phyloP scores from a whole-genome alignment of 2,113 vertebrate species.

The Oreochromis aureus region DNA sequence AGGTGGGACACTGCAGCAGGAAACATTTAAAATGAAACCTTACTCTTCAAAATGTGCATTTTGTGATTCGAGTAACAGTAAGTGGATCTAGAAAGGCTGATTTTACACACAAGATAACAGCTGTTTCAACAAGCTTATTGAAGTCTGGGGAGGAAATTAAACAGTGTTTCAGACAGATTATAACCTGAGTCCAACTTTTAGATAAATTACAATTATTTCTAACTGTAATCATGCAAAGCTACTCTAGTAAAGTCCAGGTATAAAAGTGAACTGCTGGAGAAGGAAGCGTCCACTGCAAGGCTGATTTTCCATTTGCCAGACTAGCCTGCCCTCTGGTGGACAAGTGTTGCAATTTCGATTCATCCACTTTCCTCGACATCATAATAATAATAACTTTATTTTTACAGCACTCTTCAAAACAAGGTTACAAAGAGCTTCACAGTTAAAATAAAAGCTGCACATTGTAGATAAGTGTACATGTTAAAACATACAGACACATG shows the following conservation, averaged over 20 bases:
- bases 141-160: neutral
- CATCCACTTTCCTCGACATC: neutral
- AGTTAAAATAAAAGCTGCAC: neutral
- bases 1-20: constrained; percentile 63
- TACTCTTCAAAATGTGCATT: neutral
- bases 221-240: neutral
- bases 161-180: neutral
- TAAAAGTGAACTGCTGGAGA: neutral
- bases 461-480: neutral
- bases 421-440: neutral
- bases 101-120: neutral
- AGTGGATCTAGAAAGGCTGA: neutral
- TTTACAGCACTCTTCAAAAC: neutral
- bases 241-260: neutral
- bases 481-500: neutral
- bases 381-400: neutral
- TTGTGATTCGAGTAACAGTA: neutral
- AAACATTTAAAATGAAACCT: neutral
- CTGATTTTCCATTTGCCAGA: neutral
- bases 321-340: constrained; percentile 21
- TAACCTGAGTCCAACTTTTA: neutral
- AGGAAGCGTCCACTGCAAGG: neutral
- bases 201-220: neutral
- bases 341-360: neutral
- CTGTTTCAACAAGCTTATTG: neutral